phyloP scores from a whole-genome alignment of 37 sponge, comb jelly and placozoan genomes.

The Halichondria panicea region DNA sequence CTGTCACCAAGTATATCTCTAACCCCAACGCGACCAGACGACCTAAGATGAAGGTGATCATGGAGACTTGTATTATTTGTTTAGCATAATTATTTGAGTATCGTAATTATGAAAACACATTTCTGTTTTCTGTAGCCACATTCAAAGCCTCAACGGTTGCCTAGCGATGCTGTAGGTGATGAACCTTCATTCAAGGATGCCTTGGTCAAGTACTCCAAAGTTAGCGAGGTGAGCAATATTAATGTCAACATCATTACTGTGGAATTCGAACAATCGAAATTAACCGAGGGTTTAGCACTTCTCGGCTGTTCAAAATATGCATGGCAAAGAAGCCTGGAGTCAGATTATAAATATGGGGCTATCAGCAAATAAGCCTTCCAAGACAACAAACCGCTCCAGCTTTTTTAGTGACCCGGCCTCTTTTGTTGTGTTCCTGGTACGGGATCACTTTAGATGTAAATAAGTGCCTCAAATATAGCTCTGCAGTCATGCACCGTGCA shows the following conservation, averaged over 20 bases:
- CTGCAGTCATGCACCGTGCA: too few species aligned
- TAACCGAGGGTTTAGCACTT: neutral
- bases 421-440: too few species aligned
- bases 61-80: too few species aligned
- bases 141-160: neutral
- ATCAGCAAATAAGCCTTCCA: too few species aligned
- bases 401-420: too few species aligned
- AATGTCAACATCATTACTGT: too few species aligned
- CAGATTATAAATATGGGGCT: too few species aligned
- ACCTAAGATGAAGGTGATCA: too few species aligned
- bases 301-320: neutral
- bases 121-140: neutral
- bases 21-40: constrained; percentile 2
- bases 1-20: constrained; percentile 18
- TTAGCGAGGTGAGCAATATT: constrained; percentile 38
- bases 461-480: too few species aligned
- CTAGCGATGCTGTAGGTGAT: constrained; percentile 16
- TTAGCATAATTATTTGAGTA: neutral
- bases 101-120: neutral
- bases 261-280: neutral
- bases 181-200: constrained; percentile 26
- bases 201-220: constrained; percentile 23
- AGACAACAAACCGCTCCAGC: too few species aligned
- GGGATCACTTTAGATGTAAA: too few species aligned
- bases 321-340: neutral